Conservation (phyloP, 2,113 vertebrate genomes). For the Antechinus stuartii region DNA sequence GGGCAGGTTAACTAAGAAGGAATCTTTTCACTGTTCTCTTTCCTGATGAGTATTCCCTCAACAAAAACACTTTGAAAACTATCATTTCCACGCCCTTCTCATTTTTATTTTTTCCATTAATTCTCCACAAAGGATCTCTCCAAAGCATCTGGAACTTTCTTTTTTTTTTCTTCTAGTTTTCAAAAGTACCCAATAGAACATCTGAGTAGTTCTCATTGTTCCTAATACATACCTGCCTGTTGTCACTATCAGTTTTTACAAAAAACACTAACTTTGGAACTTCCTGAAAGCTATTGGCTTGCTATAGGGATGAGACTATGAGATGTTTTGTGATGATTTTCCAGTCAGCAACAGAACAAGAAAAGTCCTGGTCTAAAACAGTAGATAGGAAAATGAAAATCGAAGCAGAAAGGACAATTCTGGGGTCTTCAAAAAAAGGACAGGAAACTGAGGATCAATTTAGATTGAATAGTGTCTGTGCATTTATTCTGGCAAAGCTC, state of each 20-base stretch:
- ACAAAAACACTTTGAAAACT: background rate
- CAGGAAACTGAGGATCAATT: background rate
- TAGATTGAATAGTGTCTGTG: background rate
- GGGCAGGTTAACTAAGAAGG: background rate
- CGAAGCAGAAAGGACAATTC: background rate
- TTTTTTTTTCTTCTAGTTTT: background rate
- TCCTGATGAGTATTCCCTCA: background rate
- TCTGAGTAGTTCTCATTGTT: background rate
- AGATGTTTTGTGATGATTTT: background rate
- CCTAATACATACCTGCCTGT: background rate
- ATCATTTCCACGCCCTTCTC: background rate
- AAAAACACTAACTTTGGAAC: background rate
- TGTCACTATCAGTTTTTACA: background rate
- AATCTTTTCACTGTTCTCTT: background rate
- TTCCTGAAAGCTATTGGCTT: background rate
- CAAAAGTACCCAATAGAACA: background rate
- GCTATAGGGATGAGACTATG: background rate
- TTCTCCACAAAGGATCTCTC: background rate
- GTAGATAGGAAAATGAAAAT: background rate
- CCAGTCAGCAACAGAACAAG: background rate
- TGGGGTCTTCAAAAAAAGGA: background rate
- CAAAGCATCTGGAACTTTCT: background rate
- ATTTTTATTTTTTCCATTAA: background rate
- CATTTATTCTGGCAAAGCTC: background rate
- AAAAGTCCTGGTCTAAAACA: background rate